phyloP scores from a whole-genome alignment of 2,888 invertebrate genomes.

The Caenorhabditis sulstoni region DNA sequence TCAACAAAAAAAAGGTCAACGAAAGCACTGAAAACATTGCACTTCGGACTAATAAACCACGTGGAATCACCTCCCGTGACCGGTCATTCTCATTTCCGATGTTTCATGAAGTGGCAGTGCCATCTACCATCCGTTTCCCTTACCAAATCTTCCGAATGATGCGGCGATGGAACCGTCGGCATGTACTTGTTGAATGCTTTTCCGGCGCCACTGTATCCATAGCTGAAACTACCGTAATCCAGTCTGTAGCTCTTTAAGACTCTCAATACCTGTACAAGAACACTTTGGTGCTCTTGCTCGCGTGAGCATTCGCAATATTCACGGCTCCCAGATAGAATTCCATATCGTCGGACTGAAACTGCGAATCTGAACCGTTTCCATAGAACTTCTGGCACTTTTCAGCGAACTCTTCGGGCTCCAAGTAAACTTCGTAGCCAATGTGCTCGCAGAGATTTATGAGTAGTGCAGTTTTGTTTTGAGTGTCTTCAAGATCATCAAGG shows the following conservation, averaged over 20 bases:
- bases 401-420: slow-evolving; percentile 10
- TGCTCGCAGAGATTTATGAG: slow-evolving; percentile 34
- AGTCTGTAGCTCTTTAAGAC: background rate
- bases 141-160: slow-evolving; percentile 50
- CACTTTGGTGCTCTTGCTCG: slow-evolving; percentile 20
- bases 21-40: too few relatives aligned
- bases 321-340: slow-evolving; percentile 41
- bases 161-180: slow-evolving; percentile 20
- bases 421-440: slow-evolving; percentile 30
- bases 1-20: too few relatives aligned
- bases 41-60: too few relatives aligned
- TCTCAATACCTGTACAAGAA: slow-evolving; percentile 37
- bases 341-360: slow-evolving; percentile 43
- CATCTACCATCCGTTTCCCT: too few relatives aligned
- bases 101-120: too few relatives aligned
- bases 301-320: slow-evolving; percentile 23
- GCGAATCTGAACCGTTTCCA: slow-evolving; percentile 10
- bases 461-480: background rate
- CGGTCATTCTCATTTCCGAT: too few relatives aligned
- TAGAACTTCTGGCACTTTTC: slow-evolving; percentile 22
- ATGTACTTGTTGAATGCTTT: slow-evolving; percentile 29
- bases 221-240: slow-evolving; percentile 24
- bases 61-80: too few relatives aligned
- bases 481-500: slow-evolving; percentile 5
- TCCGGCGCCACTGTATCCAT: slow-evolving; percentile 31